phyloP scores from a whole-genome alignment of 2,113 vertebrate genomes.

The Amazona vittata region DNA sequence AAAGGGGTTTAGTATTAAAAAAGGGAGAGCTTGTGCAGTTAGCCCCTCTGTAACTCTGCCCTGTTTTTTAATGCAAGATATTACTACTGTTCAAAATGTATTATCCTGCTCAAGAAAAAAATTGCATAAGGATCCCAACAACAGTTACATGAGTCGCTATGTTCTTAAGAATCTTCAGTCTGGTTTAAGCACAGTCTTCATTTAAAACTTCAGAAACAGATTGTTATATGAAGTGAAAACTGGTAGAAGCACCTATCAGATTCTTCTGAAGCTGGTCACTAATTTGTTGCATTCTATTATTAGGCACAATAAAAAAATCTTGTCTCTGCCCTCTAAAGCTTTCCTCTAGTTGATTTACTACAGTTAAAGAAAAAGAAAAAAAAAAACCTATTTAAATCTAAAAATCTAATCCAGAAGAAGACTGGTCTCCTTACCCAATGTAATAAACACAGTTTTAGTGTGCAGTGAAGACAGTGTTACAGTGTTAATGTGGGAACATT shows the following conservation, averaged over 20 bases:
- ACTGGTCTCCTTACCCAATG: slow-evolving; percentile 29
- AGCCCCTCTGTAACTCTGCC: not conserved
- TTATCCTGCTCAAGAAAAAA: not conserved
- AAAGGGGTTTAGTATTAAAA: not conserved
- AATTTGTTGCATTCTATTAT: slow-evolving; percentile 40
- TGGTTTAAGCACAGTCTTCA: not conserved
- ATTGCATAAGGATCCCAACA: not conserved
- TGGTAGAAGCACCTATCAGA: slow-evolving; percentile 13
- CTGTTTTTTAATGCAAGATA: not conserved
- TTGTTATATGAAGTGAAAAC: not conserved
- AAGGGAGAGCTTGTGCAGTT: not conserved
- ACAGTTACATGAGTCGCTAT: not conserved
- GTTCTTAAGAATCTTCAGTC: not conserved
- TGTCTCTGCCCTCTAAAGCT: not conserved
- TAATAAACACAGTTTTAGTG: slow-evolving; percentile 34
- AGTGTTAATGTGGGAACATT: not conserved
- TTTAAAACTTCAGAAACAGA: not conserved
- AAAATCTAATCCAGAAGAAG: slow-evolving; percentile 54
- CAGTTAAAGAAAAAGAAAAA: not conserved
- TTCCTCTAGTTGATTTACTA: not conserved
- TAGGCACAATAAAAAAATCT: slow-evolving; percentile 55
- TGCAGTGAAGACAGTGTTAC: slow-evolving; percentile 43
- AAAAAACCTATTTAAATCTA: not conserved
- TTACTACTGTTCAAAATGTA: not conserved
- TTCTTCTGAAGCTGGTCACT: slow-evolving; percentile 18